Evolutionary conservation across 2,888 invertebrate genomes (phyloP).

Genomic region (Anaspis maculata): DNA sequence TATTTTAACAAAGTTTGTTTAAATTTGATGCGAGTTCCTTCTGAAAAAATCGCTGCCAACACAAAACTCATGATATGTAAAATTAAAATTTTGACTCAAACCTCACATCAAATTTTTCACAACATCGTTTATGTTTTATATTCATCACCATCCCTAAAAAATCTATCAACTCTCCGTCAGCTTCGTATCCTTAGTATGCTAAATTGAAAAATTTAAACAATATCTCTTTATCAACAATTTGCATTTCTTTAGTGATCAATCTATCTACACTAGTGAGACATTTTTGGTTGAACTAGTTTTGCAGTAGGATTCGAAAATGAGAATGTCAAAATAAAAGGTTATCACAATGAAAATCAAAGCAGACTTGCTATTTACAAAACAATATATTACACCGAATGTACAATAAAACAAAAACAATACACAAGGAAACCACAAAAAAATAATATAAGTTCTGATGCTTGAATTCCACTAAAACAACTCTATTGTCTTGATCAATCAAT

Average conservation of each 20-base stretch:
- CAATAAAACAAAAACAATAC: conserved; percentile 6
- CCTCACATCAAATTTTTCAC: not conserved
- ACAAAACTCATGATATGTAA: not conserved
- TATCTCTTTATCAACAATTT: conserved; percentile 22
- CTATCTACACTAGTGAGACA: conserved; percentile 17
- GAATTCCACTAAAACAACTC: conserved; percentile 1
- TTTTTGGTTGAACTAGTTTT: conserved; percentile 3
- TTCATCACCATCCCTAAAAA: conserved; percentile 11
- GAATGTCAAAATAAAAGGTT: not conserved
- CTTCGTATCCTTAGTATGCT: conserved; percentile 1
- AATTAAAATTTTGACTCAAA: too few relatives aligned
- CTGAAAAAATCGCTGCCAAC: not conserved
- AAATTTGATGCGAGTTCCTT: not conserved
- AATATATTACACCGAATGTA: too few relatives aligned
- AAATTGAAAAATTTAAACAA: conserved; percentile 15
- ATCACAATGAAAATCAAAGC: not conserved
- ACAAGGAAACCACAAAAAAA: conserved; percentile 4
- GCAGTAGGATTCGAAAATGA: conserved; percentile 5
- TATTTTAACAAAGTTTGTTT: not conserved
- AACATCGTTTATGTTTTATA: not conserved
- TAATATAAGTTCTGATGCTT: conserved; percentile 5
- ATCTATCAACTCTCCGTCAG: conserved; percentile 14
- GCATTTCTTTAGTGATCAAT: conserved; percentile 20
- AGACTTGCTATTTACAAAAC: too few relatives aligned
- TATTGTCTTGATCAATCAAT: too few relatives aligned